Conservation (phyloP, 2,113 vertebrate species). For the Nothobranchius kuhntae region DNA sequence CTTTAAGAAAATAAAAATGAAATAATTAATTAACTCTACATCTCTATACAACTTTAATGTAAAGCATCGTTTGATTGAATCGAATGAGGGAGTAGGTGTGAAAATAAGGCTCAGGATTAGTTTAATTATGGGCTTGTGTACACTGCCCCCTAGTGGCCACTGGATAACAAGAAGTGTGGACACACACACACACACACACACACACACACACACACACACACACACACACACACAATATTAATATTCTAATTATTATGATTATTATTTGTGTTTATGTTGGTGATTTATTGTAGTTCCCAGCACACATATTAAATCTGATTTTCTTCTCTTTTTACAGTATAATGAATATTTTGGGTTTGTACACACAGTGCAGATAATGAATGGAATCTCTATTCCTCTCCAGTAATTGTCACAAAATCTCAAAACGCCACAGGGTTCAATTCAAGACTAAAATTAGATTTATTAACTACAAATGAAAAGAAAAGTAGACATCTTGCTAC, state of each 20-base stretch:
- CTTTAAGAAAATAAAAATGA: too few relatives aligned
- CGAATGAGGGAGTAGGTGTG: neutral
- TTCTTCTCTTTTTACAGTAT: neutral
- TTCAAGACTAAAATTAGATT: slow-evolving; percentile 37
- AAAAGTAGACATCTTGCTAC: neutral
- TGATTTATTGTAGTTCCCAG: neutral
- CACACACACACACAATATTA: too few relatives aligned
- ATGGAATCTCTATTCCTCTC: slow-evolving; percentile 22
- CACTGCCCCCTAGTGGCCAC: slow-evolving; percentile 5
- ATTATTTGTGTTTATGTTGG: too few relatives aligned
- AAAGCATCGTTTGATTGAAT: too few relatives aligned
- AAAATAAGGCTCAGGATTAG: neutral
- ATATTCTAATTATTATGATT: too few relatives aligned
- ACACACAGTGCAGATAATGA: slow-evolving; percentile 6
- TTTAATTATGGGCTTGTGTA: neutral
- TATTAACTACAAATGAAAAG: slow-evolving; percentile 13
- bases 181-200: neutral
- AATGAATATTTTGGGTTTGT: neutral
- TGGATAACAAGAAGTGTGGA: neutral
- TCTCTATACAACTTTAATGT: too few relatives aligned
- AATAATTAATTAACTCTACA: too few relatives aligned
- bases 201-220: too few relatives aligned
- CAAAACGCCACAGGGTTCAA: slow-evolving; percentile 23
- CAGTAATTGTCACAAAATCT: slow-evolving; percentile 15
- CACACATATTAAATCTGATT: neutral